These are phyloP conservation scores for Lathamus discolor DNA, from an alignment of 2,113 vertebrate species.

Conservation along the genomic window DNA sequence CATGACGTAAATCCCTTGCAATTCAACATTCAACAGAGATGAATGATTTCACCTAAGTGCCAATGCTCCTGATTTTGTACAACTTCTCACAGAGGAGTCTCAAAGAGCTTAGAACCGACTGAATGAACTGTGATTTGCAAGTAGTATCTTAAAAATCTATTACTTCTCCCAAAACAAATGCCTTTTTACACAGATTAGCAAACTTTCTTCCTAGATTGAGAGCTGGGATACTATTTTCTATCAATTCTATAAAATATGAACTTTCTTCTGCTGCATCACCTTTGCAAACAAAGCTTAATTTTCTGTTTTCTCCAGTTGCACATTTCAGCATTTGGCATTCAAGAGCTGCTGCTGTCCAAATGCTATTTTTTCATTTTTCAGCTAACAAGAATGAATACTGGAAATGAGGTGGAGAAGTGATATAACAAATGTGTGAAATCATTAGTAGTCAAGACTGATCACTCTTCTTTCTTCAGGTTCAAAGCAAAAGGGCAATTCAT, in stretches of 20 bases:
- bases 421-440: background rate
- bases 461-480: background rate
- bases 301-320: background rate
- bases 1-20: background rate
- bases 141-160: background rate
- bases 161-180: background rate
- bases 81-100: background rate
- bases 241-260: background rate
- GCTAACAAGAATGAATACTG: background rate
- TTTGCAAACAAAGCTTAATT: background rate
- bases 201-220: background rate
- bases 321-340: background rate
- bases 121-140: background rate
- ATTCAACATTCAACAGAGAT: background rate
- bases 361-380: background rate
- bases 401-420: background rate
- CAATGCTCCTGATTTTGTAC: background rate
- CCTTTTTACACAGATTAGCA: background rate
- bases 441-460: fast-evolving
- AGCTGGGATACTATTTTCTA: background rate
- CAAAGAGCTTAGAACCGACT: background rate
- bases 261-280: background rate
- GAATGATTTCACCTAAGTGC: background rate
- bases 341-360: background rate
- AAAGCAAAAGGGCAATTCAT: background rate